Percentiles rank a stretch among this genome's conserved stretches.
phyloP scores from a whole-genome alignment of 2,113 vertebrate genomes.

The Atrichornis clamosus region DNA sequence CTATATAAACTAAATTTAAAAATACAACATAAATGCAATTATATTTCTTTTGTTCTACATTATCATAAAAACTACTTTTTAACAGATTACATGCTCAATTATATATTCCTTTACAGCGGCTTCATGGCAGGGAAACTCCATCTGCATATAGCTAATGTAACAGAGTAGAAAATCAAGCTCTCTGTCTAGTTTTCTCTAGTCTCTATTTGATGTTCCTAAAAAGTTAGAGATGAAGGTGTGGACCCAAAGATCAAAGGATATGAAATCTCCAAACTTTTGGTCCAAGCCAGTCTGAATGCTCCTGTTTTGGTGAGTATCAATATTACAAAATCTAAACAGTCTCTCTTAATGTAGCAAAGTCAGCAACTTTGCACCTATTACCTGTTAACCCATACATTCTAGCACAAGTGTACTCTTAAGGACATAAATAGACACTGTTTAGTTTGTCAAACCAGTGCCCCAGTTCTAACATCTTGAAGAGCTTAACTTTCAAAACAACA shows the following conservation, averaged over 20 bases:
- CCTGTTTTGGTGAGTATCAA: not conserved
- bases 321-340: not conserved
- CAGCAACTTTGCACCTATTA: not conserved
- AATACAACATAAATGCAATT: not conserved
- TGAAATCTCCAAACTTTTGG: not conserved
- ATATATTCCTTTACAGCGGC: not conserved
- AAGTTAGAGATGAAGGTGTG: not conserved
- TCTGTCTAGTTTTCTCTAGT: not conserved
- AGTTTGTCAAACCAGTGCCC: not conserved
- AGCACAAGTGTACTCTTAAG: not conserved
- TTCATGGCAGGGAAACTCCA: not conserved
- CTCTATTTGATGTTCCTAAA: not conserved
- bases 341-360: not conserved
- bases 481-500: not conserved
- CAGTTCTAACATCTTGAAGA: not conserved
- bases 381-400: not conserved
- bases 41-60: not conserved
- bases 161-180: slow-evolving; percentile 2
- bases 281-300: not conserved
- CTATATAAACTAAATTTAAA: not conserved
- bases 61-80: not conserved
- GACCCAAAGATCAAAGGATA: not conserved
- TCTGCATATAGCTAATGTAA: not conserved
- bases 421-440: not conserved
- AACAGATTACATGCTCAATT: not conserved